These are phyloP conservation scores for Kryptolebias marmoratus DNA, from an alignment of 2,113 vertebrate species.

Conservation along the genomic window DNA sequence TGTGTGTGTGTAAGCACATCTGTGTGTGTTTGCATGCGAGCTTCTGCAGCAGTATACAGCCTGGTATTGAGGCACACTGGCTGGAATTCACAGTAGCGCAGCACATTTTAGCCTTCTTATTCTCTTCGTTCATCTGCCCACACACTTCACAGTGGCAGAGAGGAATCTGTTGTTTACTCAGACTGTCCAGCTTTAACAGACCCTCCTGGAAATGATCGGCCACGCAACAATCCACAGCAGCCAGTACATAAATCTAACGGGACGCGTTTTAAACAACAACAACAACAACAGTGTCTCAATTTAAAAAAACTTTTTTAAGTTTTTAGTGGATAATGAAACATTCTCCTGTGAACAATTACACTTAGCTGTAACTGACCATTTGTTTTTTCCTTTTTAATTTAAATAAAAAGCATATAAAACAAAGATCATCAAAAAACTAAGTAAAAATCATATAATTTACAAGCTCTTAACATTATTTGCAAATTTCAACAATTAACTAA, in stretches of 20 bases:
- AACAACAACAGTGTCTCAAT: too few species aligned
- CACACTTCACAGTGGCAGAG: conserved; percentile 57
- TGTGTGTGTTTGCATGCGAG: conserved; percentile 15
- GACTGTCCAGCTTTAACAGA: conserved; percentile 36
- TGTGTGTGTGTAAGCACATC: conserved; percentile 12
- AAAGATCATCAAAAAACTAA: too few species aligned
- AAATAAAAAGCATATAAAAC: too few species aligned
- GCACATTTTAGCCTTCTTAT: conserved; percentile 68
- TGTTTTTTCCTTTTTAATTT: too few species aligned
- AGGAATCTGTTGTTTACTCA: conserved; percentile 72
- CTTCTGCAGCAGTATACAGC: conserved; percentile 45
- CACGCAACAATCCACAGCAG: conserved; percentile 2
- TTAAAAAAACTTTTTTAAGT: too few species aligned
- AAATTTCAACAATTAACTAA: too few species aligned
- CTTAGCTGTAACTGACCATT: too few species aligned
- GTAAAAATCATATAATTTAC: too few species aligned
- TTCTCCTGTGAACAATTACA: too few species aligned
- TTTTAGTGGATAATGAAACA: too few species aligned
- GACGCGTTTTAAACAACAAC: too few species aligned
- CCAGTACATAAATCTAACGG: conserved; percentile 9
- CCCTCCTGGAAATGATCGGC: conserved; percentile 21
- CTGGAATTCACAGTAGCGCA: conserved; percentile 56
- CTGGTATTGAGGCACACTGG: conserved; percentile 74
- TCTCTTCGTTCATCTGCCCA: conserved; percentile 65
- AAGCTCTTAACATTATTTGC: too few species aligned